These are phyloP conservation scores for Pampus argenteus DNA, from an alignment of 2,797 vertebrate genomes.

Conservation along the genomic window DNA sequence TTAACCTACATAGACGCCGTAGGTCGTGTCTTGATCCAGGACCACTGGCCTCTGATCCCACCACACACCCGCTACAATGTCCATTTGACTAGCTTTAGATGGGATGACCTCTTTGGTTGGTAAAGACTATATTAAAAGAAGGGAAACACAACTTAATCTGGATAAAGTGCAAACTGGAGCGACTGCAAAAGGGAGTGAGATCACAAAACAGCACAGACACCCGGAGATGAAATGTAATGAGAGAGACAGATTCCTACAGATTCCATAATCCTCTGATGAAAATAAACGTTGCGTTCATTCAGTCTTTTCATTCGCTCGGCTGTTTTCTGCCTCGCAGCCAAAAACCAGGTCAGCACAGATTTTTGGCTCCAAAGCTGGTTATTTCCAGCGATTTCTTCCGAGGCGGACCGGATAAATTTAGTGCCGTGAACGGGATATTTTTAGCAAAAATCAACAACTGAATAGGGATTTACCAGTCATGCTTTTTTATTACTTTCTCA, in stretches of 20 bases:
- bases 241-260: slow-evolving; percentile 48
- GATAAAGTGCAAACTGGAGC: slow-evolving; percentile 53
- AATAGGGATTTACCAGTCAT: slow-evolving; percentile 65
- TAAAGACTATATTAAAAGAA: slow-evolving; percentile 45
- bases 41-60: slow-evolving; percentile 50
- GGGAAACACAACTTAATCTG: slow-evolving; percentile 63
- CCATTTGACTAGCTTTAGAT: slow-evolving; percentile 45
- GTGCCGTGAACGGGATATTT: slow-evolving; percentile 62
- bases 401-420: slow-evolving; percentile 71
- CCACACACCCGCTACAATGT: slow-evolving; percentile 12
- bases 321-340: slow-evolving; percentile 60
- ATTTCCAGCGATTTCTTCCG: slow-evolving; percentile 68
- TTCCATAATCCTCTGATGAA: slow-evolving; percentile 71
- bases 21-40: slow-evolving; percentile 47
- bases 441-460: slow-evolving; percentile 61
- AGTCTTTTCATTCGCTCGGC: slow-evolving; percentile 64
- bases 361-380: slow-evolving; percentile 67
- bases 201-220: slow-evolving; percentile 29
- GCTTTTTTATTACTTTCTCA: background rate
- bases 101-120: slow-evolving; percentile 29
- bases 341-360: slow-evolving; percentile 69
- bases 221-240: slow-evolving; percentile 44
- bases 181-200: slow-evolving; percentile 9
- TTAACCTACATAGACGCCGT: slow-evolving; percentile 58
- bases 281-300: slow-evolving; percentile 57